Evolutionary conservation across 2,888 invertebrate species (phyloP).

Genomic region (Dusona sp.): DNA sequence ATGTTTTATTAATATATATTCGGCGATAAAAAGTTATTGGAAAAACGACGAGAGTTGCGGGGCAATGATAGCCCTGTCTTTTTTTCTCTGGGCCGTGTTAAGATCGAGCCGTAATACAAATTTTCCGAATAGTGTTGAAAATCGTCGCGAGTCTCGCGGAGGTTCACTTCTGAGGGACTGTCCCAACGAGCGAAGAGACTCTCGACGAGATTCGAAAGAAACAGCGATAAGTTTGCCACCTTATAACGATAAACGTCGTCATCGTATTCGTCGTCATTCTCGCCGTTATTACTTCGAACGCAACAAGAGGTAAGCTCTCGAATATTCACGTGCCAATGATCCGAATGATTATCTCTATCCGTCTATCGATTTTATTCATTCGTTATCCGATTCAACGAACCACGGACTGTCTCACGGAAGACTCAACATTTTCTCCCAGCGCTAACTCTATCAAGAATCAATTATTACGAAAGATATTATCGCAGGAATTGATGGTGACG

Average conservation of each 20-base stretch:
- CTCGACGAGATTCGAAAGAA: slow-evolving; percentile 74
- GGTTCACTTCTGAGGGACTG: slow-evolving; percentile 70
- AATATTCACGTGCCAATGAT: slow-evolving; percentile 12
- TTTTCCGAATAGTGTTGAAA: slow-evolving; percentile 52
- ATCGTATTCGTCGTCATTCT: slow-evolving; percentile 77
- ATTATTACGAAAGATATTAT: slow-evolving; percentile 13
- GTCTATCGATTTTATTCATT: not conserved
- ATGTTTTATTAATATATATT: not conserved
- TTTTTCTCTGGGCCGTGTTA: slow-evolving; percentile 78
- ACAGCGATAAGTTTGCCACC: slow-evolving; percentile 71
- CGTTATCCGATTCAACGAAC: not conserved
- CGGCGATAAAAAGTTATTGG: not conserved
- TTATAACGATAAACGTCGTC: slow-evolving; percentile 74
- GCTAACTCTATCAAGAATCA: slow-evolving; percentile 1
- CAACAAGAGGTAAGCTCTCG: slow-evolving; percentile 78
- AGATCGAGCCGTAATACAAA: slow-evolving; percentile 68
- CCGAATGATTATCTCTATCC: slow-evolving; percentile 22
- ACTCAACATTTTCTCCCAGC: not conserved
- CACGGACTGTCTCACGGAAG: not conserved
- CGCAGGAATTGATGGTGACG: not conserved
- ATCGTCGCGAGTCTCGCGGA: slow-evolving; percentile 73
- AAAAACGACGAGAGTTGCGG: not conserved
- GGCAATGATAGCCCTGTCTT: slow-evolving; percentile 78
- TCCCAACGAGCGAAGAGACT: slow-evolving; percentile 72
- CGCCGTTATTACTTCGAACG: slow-evolving; percentile 79